A percentile compares a stretch with the other conserved stretches of the same genome.
Conservation (phyloP, 1,140 invertebrate species). For the Cherax destructor region DNA sequence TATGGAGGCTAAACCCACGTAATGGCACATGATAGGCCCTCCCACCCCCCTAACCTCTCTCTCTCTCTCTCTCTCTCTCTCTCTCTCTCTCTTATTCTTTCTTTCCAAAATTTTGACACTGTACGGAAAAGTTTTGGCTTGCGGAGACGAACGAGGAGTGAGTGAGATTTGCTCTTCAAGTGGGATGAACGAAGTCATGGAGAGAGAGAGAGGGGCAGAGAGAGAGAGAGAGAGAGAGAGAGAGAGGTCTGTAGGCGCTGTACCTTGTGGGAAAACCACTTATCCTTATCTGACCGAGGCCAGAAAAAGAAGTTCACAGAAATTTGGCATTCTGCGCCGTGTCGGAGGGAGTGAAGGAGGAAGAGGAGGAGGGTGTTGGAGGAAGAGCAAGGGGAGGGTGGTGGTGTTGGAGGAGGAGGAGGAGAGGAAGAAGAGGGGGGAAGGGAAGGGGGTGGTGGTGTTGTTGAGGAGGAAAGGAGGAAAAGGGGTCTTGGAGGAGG, state of each 20-base stretch:
- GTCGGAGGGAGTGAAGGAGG: background rate
- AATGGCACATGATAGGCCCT: constrained; percentile 41
- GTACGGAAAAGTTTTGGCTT: background rate
- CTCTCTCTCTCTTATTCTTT: background rate
- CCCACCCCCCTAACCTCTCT: background rate
- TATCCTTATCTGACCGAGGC: constrained; percentile 70
- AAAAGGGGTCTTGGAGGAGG: background rate
- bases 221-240: no score
- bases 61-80: background rate
- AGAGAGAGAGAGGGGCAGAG: no score
- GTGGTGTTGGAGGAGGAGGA: background rate
- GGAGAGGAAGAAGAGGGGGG: background rate
- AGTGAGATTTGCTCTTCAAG: background rate
- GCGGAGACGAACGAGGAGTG: background rate
- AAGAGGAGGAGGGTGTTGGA: background rate
- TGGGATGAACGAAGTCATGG: no score
- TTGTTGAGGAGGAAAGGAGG: background rate
- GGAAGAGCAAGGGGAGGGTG: background rate
- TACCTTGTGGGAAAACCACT: constrained; percentile 55
- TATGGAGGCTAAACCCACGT: constrained; percentile 13
- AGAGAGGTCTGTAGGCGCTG: background rate
- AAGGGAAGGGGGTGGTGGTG: background rate
- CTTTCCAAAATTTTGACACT: no score
- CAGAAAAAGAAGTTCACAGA: constrained; percentile 54
- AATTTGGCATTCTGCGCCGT: constrained; percentile 41